These are phyloP conservation scores for Thripadectes ignobilis DNA, from an alignment of 2,797 vertebrate species.

Conservation along the genomic window DNA sequence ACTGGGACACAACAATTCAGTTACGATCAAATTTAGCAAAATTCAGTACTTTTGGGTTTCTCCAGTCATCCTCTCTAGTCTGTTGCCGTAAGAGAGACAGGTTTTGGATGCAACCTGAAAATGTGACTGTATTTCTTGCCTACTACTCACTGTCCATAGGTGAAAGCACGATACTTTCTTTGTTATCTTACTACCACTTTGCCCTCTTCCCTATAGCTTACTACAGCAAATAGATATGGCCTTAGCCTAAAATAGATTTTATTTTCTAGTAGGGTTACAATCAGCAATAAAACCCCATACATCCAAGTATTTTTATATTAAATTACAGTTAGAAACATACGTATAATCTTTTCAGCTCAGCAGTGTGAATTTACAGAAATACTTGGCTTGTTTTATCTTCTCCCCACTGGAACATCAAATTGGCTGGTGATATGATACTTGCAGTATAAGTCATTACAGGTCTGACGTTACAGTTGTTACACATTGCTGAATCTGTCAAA, in stretches of 20 bases:
- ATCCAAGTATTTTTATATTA: not conserved
- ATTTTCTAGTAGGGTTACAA: not conserved
- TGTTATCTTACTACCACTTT: not conserved
- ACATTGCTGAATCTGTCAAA: conserved; percentile 78
- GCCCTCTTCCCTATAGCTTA: not conserved
- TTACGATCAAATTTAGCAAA: not conserved
- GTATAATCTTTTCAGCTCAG: not conserved
- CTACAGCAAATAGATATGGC: not conserved
- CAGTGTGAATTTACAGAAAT: conserved; percentile 27
- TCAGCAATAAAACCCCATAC: not conserved
- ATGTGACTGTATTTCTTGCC: not conserved
- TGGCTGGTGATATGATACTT: conserved; percentile 56
- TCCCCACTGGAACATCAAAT: conserved; percentile 51
- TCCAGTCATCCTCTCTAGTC: rapidly evolving
- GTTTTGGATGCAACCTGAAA: not conserved
- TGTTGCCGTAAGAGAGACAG: not conserved
- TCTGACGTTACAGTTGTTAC: conserved; percentile 75
- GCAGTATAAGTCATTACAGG: conserved; percentile 71
- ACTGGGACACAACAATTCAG: not conserved
- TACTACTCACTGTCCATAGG: not conserved
- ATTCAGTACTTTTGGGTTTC: not conserved
- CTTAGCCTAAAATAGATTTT: not conserved
- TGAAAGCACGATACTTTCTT: not conserved
- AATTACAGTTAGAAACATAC: not conserved
- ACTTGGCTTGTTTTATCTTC: conserved; percentile 27